Evolutionary conservation across 2,888 invertebrate species (phyloP), one percentile per base, ranked within the genome.

Genomic region (Scotopteryx bipunctaria): DNA sequence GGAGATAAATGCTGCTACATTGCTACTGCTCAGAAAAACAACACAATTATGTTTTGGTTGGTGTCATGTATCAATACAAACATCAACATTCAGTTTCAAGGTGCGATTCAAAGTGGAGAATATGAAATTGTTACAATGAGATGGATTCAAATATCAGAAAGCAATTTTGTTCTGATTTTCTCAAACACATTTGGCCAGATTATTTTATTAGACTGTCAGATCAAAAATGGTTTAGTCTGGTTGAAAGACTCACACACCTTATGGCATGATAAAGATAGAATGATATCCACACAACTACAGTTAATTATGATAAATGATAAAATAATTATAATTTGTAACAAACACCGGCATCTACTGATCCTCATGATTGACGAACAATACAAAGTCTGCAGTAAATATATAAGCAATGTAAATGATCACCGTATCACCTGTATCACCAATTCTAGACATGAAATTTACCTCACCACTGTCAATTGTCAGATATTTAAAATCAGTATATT

Each of bases 21-120:
- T 46, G 74, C 80, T 0, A 84, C 88, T 0, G 78, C 80, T 23
- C 89, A 89, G 55, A 87, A 76, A 59, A 81, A 78, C 69, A 75
- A 76, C 3, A 52, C 57, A 0, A 54, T 89, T 16, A 43, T 83
- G 23, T 70, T 88, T 47, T 90, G 88, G 90, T 52, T 60, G 8
- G 45, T 88, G 25, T 57, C 60, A 32, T 54, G 45, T 32, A 44
- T 55, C 3, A 41, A 64, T 2, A 41, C 45, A 5, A 49, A 44
- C 15, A 27, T 80, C 5, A 54, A 55, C 21, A 56, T 73, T 1
- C 55, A 69, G 40, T 58, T 65, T 3, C 43, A 67, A 27, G 69
- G 69, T 1, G 43, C 67, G 29, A 49, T 81, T 11, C 21, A 66
- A 36, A 61, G 55, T 15, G 63, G 70, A 25, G 51, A 61, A 17